Conservation (phyloP, 2,113 vertebrate species). For the Haemorhous mexicanus region DNA sequence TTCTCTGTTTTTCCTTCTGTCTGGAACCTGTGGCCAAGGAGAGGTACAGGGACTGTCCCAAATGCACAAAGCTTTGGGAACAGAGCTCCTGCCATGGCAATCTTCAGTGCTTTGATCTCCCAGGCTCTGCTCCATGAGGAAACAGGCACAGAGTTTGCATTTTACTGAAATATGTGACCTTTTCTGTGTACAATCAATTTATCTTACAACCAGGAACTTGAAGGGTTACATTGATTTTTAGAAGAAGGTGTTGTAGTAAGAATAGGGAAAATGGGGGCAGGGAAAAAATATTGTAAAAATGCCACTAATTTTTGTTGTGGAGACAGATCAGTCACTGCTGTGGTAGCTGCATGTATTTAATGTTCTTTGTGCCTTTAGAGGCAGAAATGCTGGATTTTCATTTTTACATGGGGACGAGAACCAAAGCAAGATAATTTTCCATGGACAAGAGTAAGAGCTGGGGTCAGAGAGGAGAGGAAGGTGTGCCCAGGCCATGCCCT, state of each 20-base stretch:
- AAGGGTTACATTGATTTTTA: background rate
- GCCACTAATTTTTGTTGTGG: background rate
- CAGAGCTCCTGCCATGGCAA: background rate
- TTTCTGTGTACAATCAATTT: background rate
- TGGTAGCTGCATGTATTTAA: background rate
- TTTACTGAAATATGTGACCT: background rate
- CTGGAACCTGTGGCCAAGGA: background rate
- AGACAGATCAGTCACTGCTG: background rate
- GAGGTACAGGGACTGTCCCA: background rate
- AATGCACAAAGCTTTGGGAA: background rate
- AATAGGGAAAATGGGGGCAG: background rate
- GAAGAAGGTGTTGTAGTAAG: background rate
- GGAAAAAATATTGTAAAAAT: background rate
- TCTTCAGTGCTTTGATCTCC: background rate
- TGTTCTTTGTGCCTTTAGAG: background rate
- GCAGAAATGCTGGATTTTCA: background rate
- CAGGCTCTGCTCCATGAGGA: background rate
- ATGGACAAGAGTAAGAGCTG: accelerated
- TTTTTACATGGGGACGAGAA: background rate
- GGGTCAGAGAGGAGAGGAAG: background rate
- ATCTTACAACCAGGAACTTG: background rate
- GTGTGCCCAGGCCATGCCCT: too few species aligned
- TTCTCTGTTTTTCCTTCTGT: background rate
- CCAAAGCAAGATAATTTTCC: background rate
- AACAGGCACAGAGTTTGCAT: background rate